Base-by-base conservation (phyloP, 2,113 vertebrate genomes). In the Macquaria australasica region DNA sequence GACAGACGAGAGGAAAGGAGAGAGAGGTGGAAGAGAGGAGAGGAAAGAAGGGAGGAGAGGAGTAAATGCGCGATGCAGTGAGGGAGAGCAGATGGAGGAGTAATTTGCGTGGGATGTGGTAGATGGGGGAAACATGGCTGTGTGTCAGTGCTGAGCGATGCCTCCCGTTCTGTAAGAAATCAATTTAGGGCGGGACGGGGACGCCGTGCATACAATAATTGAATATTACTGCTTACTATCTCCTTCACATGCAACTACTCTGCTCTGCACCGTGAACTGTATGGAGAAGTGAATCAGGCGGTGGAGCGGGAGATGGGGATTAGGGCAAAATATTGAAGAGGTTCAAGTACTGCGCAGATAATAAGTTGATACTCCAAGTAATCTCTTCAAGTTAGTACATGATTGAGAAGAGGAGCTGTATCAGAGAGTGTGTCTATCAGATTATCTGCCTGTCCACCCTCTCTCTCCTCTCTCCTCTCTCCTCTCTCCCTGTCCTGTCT, bases 191-290 rank as follows among this genome's bases (percentile, higher is more conserved):
- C 87, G 89, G 95, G 91, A 95, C 90, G 88, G 93, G 92, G 89
- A 92, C 71, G 75, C 79, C 90, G 91, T 94, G 94, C 95, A 94
- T 96, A 95, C 96, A 96, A 95, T 96, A 96, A 96, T 96, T 96
- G 95, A 96, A 95, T 95, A 96, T 96, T 95, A 96, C 95, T 89
- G 87, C 94, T 91, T 93, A 91, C 94, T 91, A 93, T 94, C 93
- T 93, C 91, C 91, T 91, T 88, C 88, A 87, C 93, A 90, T 91
- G 89, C 91, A 88, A 81, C 77, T 72, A 72, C 89, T 88, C 90
- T 21, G 86, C 91, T 88, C 85, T 71, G 80, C 84, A 63, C 48
- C 41, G 77, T 80, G 87, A 71, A 82, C 77, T 75, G 84, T 75
- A 70, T 66, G 66, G 75, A 69, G 79, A 59, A 90, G 88, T 45